These are phyloP conservation scores for Ophthalmotilapia sp. DNA, from an alignment of 2,113 vertebrate genomes.

Conservation along the genomic window DNA sequence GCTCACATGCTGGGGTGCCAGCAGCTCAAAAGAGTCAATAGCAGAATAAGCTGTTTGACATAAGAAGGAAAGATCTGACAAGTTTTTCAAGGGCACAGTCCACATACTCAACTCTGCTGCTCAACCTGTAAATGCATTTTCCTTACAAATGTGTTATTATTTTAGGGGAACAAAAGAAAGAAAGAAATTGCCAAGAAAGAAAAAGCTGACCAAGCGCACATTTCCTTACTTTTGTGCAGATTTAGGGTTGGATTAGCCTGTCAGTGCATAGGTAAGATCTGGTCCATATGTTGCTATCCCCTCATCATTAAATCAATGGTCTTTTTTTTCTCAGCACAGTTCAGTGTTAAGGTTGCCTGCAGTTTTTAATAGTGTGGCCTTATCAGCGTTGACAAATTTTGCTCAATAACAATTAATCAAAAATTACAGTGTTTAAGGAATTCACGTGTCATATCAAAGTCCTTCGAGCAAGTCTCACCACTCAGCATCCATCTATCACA, in stretches of 20 bases:
- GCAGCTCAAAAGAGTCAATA: not conserved
- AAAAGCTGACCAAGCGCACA: accelerated
- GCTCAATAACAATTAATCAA: not conserved
- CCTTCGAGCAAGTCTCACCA: not conserved
- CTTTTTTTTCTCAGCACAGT: not conserved
- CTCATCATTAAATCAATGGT: not conserved
- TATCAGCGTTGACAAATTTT: not conserved
- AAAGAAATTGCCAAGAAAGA: not conserved
- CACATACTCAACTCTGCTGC: not conserved
- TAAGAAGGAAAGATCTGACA: not conserved
- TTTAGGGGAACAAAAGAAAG: not conserved
- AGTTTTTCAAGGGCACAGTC: not conserved
- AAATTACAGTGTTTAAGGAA: not conserved
- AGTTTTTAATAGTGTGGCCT: not conserved
- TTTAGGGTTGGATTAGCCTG: not conserved
- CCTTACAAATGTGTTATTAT: not conserved
- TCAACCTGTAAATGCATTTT: not conserved
- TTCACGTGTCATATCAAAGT: not conserved
- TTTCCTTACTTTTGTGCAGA: not conserved
- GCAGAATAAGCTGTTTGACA: not conserved
- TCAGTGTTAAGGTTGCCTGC: not conserved
- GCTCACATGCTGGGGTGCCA: not conserved
- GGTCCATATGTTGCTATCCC: not conserved
- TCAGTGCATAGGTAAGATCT: not conserved
- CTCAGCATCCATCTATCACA: not conserved